Evolutionary conservation across 2,797 vertebrate species (phyloP), one percentile per base, ranked within the genome.

Genomic region (Malurus leucopterus): DNA sequence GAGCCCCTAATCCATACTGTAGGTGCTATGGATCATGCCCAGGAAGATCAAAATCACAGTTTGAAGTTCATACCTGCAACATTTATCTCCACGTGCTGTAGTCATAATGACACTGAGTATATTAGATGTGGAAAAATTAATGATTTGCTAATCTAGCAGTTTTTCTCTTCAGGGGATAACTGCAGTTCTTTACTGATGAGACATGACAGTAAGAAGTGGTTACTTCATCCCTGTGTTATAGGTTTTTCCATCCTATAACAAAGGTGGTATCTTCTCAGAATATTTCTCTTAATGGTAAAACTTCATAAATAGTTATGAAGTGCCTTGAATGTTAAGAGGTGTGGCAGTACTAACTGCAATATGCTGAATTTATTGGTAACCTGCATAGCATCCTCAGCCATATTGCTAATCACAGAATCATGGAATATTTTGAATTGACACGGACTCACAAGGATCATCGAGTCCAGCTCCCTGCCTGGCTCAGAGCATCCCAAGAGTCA

Each of bases 401-500:
- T 44, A 19, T 34, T 70, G 38, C 17, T 51, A 50, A 22, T 62
- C 27, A 55, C 32, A 36, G 59, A 68, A 46, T 21, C 27, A 29
- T 24, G 64, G 38, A 34, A 58, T 58, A 23, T 47, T 72, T 54
- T 41, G 30, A 79, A 27, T 2, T 72, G 46, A 9, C 22, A 46
- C 8, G 6, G 34, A 30, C 12, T 30, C 32, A 40, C 14, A n/a
- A 46, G 12, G 40, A 27, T 13, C 32, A n/a, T 13, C 0, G 0
- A 59, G 5, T 17, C 18, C 21, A 53, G 19, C 34, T 47, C 22
- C 18, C 53, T 18, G 15, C 10, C 21, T 8, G n/a, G 61, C 30
- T 36, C 40, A 53, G 53, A 13, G 41, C 13, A 47, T 5, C 22
- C 26, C 22, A n/a, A 36, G 26, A 4, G 15, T 71, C 47, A 34